Base-by-base conservation (phyloP, 2,888 invertebrate genomes). In the Lochmaea crataegi region DNA sequence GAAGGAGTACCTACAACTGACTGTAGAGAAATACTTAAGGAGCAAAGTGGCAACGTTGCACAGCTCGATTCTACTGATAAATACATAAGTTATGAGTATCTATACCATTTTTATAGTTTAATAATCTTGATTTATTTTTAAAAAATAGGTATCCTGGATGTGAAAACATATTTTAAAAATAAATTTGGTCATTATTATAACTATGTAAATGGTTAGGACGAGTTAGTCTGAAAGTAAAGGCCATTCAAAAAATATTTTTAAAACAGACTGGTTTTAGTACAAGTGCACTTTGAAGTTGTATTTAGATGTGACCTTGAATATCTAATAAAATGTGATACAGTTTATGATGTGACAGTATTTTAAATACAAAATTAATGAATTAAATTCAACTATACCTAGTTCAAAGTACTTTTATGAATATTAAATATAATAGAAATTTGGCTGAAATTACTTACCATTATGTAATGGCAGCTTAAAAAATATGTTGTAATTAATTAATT, bases 81-180 rank as follows among this genome's bases (percentile, higher is more conserved):
- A n/a, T 14, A 14, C 11, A 32, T 7, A 32, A 7, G 7, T 7
- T 48, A 18, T 18, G 10, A 10, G 10, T 18, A 53, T 53, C n/a
- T 16, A 53, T 18, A 53, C 5, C 11, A 53, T 53, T 53, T 18
- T 18, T 0, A 18, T 53, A 53, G 18, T 53, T 53, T 14, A 61
- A 58, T n/a, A 58, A 61, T 38, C 16, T 42, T 63, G 61, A 63
- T 63, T 63, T 63, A 18, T 63, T 38, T 7, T n/a, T 60, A 12
- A 32, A 60, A 60, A 48, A 14, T 32, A 32, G 32, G 32, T 32
- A 48, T 48, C 48, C 48, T 48, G 48, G 14, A 48, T 48, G 6
- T 48, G 48, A 48, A n/a, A 48, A 14, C 14, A 48, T n/a, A 48
- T 48, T 48, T 48, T 48, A 5, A n/a, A 48, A 48, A 48, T 48